Percentiles rank a stretch among this genome's conserved stretches.
Evolutionary conservation across 1,140 invertebrate genomes (phyloP).

Genomic region (Drosophila parabipectinata): DNA sequence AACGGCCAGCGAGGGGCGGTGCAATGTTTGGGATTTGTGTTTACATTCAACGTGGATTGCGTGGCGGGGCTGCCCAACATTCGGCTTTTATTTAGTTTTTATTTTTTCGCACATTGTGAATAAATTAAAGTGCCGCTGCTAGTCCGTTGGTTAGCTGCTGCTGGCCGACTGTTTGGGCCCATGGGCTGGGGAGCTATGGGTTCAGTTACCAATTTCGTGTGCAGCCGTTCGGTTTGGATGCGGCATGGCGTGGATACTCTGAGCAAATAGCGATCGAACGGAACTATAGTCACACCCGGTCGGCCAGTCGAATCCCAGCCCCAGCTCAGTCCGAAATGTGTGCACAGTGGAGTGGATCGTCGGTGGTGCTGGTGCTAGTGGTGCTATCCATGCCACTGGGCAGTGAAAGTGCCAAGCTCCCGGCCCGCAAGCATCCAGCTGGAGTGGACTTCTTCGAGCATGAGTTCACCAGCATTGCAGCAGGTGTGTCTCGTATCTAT

Average conservation of each 20-base stretch:
- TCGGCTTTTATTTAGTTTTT: constrained; percentile 74
- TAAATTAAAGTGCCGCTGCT: constrained; percentile 65
- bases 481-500: constrained; percentile 48
- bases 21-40: constrained; percentile 53
- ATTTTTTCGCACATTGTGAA: constrained; percentile 82
- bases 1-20: constrained; percentile 3
- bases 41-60: constrained; percentile 52
- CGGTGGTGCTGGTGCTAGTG: constrained; percentile 14
- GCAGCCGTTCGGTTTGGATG: constrained; percentile 60
- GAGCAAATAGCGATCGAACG: constrained; percentile 42
- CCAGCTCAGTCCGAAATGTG: constrained; percentile 52
- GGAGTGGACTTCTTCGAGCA: constrained; percentile 82
- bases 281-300: constrained; percentile 30
- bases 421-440: constrained; percentile 51
- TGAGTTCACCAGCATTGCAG: constrained; percentile 64
- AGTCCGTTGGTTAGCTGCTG: background rate
- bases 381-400: constrained; percentile 12
- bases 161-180: constrained; percentile 8
- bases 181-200: constrained; percentile 15
- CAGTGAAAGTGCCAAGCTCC: constrained; percentile 64
- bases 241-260: constrained; percentile 45
- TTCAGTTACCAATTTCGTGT: constrained; percentile 68
- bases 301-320: constrained; percentile 21
- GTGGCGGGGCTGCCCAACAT: constrained; percentile 62
- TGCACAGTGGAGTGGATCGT: constrained; percentile 36